Evolutionary conservation across 2,113 vertebrate species (phyloP).

Genomic region (Podilymbus podiceps): DNA sequence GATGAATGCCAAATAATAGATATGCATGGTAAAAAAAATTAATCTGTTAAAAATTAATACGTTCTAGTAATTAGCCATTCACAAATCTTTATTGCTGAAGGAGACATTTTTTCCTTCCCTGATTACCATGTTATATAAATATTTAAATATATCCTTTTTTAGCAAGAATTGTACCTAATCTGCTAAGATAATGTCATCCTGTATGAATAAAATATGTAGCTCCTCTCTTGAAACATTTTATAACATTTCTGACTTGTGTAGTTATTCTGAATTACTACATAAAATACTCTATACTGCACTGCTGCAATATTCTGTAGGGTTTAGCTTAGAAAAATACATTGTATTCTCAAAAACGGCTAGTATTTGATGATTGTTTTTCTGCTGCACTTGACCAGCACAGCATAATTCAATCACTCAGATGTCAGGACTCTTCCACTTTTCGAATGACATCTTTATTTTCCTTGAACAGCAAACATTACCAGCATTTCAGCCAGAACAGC

Average conservation of each 20-base stretch:
- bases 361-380: background rate
- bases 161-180: background rate
- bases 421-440: background rate
- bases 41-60: background rate
- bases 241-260: background rate
- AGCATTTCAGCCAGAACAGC: background rate
- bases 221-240: background rate
- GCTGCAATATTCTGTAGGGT: background rate
- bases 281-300: background rate
- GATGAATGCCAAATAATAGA: background rate
- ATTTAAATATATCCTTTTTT: background rate
- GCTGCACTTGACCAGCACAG: background rate
- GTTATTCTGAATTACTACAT: background rate
- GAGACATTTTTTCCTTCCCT: background rate
- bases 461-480: background rate
- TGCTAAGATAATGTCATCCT: background rate
- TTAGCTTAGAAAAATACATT: background rate
- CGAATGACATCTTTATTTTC: background rate
- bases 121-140: constrained; percentile 5
- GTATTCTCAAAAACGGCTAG: background rate
- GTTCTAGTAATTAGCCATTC: background rate
- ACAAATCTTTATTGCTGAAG: background rate
- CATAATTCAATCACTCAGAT: background rate
- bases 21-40: background rate
- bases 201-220: background rate